A percentile compares a stretch with the other conserved stretches of the same genome.
Conservation (phyloP, 2,888 invertebrate species). For the Agonopterix alstromeriana region DNA sequence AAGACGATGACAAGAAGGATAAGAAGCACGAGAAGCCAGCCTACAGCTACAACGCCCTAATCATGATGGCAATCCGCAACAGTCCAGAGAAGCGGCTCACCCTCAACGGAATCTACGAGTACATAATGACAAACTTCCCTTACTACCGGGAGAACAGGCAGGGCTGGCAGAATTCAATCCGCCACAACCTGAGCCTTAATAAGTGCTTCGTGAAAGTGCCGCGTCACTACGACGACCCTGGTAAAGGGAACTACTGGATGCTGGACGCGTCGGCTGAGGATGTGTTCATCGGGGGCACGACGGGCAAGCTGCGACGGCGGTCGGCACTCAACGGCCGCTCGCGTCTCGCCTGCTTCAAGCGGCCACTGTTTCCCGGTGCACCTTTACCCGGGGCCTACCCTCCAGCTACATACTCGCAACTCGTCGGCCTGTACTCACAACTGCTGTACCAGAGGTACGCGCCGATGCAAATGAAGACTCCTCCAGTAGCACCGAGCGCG, state of each 20-base stretch:
- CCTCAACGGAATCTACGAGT: slow-evolving; percentile 98
- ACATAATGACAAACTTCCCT: slow-evolving; percentile 98
- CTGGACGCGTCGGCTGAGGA: slow-evolving; percentile 98
- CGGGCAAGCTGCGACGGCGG: slow-evolving; percentile 92
- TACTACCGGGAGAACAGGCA: slow-evolving; percentile 98
- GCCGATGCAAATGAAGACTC: slow-evolving; percentile 74
- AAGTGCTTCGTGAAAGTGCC: slow-evolving; percentile 99
- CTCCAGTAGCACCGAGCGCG: slow-evolving; percentile 68
- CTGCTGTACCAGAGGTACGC: slow-evolving; percentile 82
- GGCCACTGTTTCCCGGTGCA: slow-evolving; percentile 80
- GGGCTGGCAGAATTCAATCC: slow-evolving; percentile 99
- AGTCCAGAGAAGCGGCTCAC: slow-evolving; percentile 96
- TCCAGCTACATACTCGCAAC: slow-evolving; percentile 74
- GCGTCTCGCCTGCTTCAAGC: slow-evolving; percentile 92
- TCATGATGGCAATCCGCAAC: slow-evolving; percentile 99
- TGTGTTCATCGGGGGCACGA: slow-evolving; percentile 98
- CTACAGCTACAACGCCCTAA: slow-evolving; percentile 98
- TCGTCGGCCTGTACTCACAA: slow-evolving; percentile 77
- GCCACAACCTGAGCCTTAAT: slow-evolving; percentile 98
- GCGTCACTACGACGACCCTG: slow-evolving; percentile 98
- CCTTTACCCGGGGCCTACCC: slow-evolving; percentile 78
- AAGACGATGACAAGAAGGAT: slow-evolving; percentile 52
- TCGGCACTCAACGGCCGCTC: slow-evolving; percentile 93
- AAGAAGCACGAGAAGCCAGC: slow-evolving; percentile 95
- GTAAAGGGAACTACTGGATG: slow-evolving; percentile 99